phyloP scores from a whole-genome alignment of 2,888 invertebrate genomes.

The Apoderus coryli region DNA sequence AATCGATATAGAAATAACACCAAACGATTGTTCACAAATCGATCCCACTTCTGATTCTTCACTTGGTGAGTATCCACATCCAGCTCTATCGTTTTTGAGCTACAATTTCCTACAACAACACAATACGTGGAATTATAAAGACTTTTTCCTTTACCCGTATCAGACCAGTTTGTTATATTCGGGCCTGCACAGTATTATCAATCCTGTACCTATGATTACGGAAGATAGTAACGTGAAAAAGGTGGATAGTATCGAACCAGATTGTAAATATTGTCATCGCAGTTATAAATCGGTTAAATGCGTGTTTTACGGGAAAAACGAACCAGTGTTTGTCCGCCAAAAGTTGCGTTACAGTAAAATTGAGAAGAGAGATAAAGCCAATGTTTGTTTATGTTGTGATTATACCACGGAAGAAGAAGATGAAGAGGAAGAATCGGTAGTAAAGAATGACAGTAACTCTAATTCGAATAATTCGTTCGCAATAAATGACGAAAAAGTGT shows the following conservation, averaged over 20 bases:
- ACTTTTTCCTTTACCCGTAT: slow-evolving; percentile 29
- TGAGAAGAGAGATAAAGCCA: slow-evolving; percentile 32
- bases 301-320: slow-evolving; percentile 37
- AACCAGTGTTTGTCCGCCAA: slow-evolving; percentile 28
- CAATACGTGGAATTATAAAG: slow-evolving; percentile 24
- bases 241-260: slow-evolving; percentile 22
- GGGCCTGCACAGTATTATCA: slow-evolving; percentile 45
- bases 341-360: slow-evolving; percentile 28
- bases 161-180: slow-evolving; percentile 37
- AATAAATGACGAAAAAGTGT: too few species aligned
- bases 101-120: slow-evolving; percentile 23
- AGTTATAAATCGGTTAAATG: slow-evolving; percentile 39
- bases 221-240: slow-evolving; percentile 20
- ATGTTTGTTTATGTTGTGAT: slow-evolving; percentile 51
- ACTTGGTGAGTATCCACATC: slow-evolving; percentile 4
- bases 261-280: slow-evolving; percentile 44
- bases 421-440: slow-evolving; percentile 14
- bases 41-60: slow-evolving; percentile 13
- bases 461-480: too few species aligned
- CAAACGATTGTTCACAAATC: slow-evolving; percentile 14
- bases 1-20: slow-evolving; percentile 14
- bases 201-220: slow-evolving; percentile 29
- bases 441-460: not conserved
- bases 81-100: slow-evolving; percentile 17
- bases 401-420: slow-evolving; percentile 34